phyloP scores from a whole-genome alignment of 1,140 invertebrate genomes.

The Hyposmocoma kahamanoa region DNA sequence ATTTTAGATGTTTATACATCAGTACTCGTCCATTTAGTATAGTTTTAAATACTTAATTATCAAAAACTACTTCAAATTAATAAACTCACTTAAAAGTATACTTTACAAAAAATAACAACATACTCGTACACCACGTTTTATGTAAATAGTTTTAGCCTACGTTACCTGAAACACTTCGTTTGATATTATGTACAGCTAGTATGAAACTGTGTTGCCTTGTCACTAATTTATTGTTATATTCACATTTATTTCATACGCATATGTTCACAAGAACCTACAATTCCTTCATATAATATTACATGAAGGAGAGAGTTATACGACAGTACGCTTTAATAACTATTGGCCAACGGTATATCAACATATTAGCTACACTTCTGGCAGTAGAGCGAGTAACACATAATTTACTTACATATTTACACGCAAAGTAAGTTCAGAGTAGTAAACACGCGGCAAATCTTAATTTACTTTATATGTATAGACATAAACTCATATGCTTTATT shows the following conservation, averaged over 20 bases:
- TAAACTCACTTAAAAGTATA: constrained; percentile 54
- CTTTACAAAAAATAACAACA: constrained; percentile 66
- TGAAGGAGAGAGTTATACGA: constrained; percentile 18
- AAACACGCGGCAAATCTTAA: too few relatives aligned
- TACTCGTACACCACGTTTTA: constrained; percentile 24
- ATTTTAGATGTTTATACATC: not conserved
- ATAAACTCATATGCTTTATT: constrained; percentile 11
- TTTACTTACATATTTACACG: constrained; percentile 32
- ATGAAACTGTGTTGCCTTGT: constrained; percentile 35
- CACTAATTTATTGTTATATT: constrained; percentile 64
- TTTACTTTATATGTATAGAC: constrained; percentile 37
- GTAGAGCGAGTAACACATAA: constrained; percentile 26
- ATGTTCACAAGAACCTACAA: constrained; percentile 36
- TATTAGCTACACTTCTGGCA: constrained; percentile 11
- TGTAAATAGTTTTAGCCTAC: constrained; percentile 32
- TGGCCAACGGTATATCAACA: not conserved
- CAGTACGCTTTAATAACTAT: not conserved
- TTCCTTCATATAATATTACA: constrained; percentile 29
- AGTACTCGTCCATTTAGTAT: constrained; percentile 53
- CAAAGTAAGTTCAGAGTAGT: too few relatives aligned
- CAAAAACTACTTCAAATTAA: constrained; percentile 67
- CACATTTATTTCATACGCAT: constrained; percentile 47
- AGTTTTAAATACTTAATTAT: constrained; percentile 64
- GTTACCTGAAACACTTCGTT: constrained; percentile 36
- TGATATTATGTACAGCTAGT: constrained; percentile 53